phyloP scores from a whole-genome alignment of 2,797 vertebrate species.

The Ateles fusciceps region DNA sequence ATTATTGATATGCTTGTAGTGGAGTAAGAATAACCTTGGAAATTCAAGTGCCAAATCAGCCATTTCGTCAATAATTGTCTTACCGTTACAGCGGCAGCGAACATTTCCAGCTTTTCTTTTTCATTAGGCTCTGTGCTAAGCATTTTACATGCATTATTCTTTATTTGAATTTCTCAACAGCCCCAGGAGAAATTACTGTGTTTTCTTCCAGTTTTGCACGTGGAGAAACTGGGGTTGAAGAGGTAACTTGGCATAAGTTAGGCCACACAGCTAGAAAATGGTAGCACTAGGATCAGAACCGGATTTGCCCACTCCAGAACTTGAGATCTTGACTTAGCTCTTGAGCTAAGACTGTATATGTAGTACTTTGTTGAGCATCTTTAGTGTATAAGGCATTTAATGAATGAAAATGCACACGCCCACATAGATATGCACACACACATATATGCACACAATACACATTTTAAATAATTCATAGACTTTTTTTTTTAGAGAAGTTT shows the following conservation, averaged over 20 bases:
- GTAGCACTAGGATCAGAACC: background rate
- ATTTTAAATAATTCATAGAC: background rate
- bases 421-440: background rate
- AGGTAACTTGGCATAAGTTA: background rate
- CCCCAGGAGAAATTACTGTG: background rate
- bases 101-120: constrained; percentile 28
- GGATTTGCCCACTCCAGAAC: background rate
- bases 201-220: constrained; percentile 42
- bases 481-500: background rate
- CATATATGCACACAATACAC: background rate
- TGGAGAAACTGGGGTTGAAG: constrained; percentile 44
- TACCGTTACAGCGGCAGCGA: background rate
- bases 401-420: background rate
- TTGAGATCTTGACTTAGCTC: background rate
- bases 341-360: background rate
- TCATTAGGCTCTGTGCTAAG: background rate
- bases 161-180: background rate
- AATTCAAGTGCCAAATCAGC: background rate
- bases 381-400: background rate
- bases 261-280: background rate
- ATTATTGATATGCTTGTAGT: background rate
- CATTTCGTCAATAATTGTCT: background rate
- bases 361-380: background rate
- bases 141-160: background rate
- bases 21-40: background rate